These are phyloP conservation scores for Battus philenor DNA, from an alignment of 1,140 invertebrate genomes.

Conservation along the genomic window DNA sequence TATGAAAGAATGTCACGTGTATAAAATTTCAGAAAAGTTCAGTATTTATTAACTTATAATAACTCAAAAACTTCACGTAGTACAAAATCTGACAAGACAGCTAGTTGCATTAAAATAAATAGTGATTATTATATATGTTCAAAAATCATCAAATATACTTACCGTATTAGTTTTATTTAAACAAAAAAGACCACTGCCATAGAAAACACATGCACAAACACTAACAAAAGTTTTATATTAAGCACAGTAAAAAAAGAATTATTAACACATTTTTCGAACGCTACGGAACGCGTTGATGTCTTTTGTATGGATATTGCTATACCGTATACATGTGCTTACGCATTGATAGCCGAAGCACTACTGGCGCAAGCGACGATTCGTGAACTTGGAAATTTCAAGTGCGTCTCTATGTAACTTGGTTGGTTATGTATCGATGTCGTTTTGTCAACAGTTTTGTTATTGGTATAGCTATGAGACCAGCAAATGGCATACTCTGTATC, in stretches of 20 bases:
- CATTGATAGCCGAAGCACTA: not conserved
- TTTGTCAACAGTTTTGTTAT: constrained; percentile 8
- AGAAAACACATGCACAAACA: constrained; percentile 1
- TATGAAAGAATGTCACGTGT: too few species aligned
- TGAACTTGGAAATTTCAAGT: constrained; percentile 13
- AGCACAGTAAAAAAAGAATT: constrained; percentile 5
- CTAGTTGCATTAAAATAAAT: too few species aligned
- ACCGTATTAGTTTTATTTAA: not conserved
- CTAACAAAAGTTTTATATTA: not conserved
- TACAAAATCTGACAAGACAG: too few species aligned
- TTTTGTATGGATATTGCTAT: not conserved
- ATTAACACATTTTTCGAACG: not conserved
- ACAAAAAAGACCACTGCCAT: not conserved
- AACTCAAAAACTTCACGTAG: too few species aligned
- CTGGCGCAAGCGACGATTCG: not conserved
- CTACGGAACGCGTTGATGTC: not conserved
- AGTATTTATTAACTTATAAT: too few species aligned
- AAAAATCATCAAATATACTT: too few species aligned
- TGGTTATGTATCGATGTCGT: not conserved
- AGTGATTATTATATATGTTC: too few species aligned
- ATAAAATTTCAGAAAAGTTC: too few species aligned
- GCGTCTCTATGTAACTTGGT: constrained; percentile 3
- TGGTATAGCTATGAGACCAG: too few species aligned
- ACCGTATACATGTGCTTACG: not conserved
- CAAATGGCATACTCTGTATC: too few species aligned